Evolutionary conservation across 2,888 invertebrate species (phyloP), one percentile per base, ranked within the genome.

Genomic region (Andrena praecox): DNA sequence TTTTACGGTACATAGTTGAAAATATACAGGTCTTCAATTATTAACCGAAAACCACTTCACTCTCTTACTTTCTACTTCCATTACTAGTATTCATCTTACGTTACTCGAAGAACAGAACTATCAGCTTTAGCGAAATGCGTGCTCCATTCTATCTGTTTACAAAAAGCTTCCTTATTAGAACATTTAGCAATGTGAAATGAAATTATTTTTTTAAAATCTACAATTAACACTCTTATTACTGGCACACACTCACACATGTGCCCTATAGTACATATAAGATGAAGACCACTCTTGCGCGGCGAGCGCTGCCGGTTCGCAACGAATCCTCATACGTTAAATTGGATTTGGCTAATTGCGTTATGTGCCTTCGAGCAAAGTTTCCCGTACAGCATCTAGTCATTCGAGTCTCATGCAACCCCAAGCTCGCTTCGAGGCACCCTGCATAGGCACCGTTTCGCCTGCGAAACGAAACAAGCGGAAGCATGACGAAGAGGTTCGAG

Each of bases 401-500:
- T 89, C 52, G 54, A 52, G 81, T 60, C 35, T 62, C n/a, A 72
- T 72, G 16, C 70, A 60, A 77, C 70, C 68, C 73, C 77, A 71
- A 66, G 87, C 77, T 82, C 82, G 12, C 54, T 62, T 85, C 73
- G 42, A 71, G 71, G 24, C 66, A 56, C 12, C 33, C n/a, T 33
- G 50, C 69, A 77, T 59, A 54, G 20, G 31, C 10, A 27, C n/a
- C 29, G 6, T 7, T 42, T 29, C 12, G 29, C 6, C 33, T 31
- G 24, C 48, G 20, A 50, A 35, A 16, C 59, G n/a, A 16, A 16
- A 33, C 54, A 52, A n/a, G 27, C 20, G 62, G 31, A 56, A 62
- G 90, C 84, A 96, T 96, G 96, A 96, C 96, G 87, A 96, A 96
- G 92, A 95, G 95, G 91, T 96, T 95, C 92, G 96, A 96, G 90